These are phyloP conservation scores for Taphrorychus bicolor DNA, from an alignment of 2,888 invertebrate genomes.

Conservation along the genomic window DNA sequence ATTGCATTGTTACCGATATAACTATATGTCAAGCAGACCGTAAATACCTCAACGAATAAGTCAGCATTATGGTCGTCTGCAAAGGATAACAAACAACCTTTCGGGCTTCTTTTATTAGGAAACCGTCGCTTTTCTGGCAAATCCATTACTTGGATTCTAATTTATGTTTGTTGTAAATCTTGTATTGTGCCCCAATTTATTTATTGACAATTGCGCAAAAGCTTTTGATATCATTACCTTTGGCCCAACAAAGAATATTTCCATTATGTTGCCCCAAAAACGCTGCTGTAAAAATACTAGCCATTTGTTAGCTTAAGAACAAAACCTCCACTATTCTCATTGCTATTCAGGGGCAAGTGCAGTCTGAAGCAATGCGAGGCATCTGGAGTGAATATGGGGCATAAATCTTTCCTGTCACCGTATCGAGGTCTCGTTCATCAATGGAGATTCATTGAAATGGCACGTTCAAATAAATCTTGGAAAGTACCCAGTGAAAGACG, in stretches of 20 bases:
- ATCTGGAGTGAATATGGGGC: conserved; percentile 9
- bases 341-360: not conserved
- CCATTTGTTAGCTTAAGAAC: not conserved
- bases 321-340: not conserved
- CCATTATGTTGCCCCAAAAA: not conserved
- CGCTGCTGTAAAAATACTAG: not conserved
- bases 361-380: no score
- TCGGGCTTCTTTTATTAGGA: conserved; percentile 19
- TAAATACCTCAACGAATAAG: conserved; percentile 26
- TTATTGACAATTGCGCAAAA: conserved; percentile 17
- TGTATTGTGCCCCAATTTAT: conserved; percentile 7
- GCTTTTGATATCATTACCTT: not conserved
- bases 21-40: not conserved
- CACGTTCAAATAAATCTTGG: not conserved
- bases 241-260: not conserved
- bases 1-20: conserved; percentile 1
- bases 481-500: not conserved
- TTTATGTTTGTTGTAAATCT: conserved; percentile 23
- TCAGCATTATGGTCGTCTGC: conserved; percentile 14
- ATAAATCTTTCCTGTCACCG: conserved; percentile 8
- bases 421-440: conserved; percentile 7
- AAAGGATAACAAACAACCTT: conserved; percentile 25
- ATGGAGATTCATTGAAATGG: conserved; percentile 11
- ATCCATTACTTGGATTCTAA: conserved; percentile 17
- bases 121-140: conserved; percentile 19